Percentiles rank a stretch among this genome's conserved stretches.
These are phyloP conservation scores for Pangasianodon gigas DNA, from an alignment of 2,113 vertebrate genomes.

Conservation along the genomic window DNA sequence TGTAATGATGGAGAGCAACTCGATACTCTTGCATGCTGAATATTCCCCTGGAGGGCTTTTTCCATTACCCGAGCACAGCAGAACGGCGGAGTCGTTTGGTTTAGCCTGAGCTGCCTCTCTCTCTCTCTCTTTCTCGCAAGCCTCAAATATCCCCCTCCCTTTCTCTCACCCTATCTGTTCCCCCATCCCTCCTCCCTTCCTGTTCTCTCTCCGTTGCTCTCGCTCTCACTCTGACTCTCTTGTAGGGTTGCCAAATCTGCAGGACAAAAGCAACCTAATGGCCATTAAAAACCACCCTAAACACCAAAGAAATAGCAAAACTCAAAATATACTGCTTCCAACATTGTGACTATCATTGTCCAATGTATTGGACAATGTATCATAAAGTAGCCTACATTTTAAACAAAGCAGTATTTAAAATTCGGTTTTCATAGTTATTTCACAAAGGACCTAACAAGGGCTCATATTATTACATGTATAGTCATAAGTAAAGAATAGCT, in stretches of 20 bases:
- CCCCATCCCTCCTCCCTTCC: conserved; percentile 48
- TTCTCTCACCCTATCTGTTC: conserved; percentile 42
- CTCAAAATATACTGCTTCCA: too few species aligned
- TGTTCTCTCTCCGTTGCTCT: neutral
- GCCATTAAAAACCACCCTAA: neutral
- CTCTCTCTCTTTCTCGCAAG: conserved; percentile 55
- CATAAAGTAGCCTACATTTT: neutral
- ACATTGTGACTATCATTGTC: neutral
- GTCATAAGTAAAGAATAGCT: neutral
- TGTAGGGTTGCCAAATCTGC: conserved; percentile 1
- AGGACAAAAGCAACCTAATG: neutral
- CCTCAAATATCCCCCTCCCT: conserved; percentile 40
- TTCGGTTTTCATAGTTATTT: neutral
- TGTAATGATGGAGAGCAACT: conserved; percentile 73
- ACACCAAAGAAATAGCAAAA: neutral
- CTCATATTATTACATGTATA: neutral
- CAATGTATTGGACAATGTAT: neutral
- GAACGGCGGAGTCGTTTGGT: conserved; percentile 72
- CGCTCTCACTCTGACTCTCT: conserved; percentile 47
- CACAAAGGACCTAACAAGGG: neutral
- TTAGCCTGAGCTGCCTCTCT: conserved; percentile 63
- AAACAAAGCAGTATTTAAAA: neutral
- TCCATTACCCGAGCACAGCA: conserved; percentile 80
- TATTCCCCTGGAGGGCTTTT: conserved; percentile 82
- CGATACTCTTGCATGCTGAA: conserved; percentile 77